Evolutionary conservation across 2,113 vertebrate genomes (phyloP), one percentile per base, ranked within the genome.

Genomic region (Damaliscus lunatus): DNA sequence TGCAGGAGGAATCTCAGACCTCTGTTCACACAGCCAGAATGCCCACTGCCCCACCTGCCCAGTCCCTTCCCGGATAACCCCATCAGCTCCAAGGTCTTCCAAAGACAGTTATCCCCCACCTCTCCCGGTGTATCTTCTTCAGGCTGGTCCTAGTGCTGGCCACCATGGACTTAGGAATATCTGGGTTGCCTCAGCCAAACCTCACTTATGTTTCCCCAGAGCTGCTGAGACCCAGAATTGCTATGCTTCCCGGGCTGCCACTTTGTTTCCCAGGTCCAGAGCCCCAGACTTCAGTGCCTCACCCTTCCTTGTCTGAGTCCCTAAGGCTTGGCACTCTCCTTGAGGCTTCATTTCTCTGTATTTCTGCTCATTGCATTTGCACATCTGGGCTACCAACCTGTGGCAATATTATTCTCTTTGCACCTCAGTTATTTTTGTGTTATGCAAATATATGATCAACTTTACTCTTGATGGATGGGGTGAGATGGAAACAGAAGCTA

Each of bases 191-290:
- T 90, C 29, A 50, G 43, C 27, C 46, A 25, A 12, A 53, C 8
- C 5, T 88, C n/a, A 52, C 5, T 50, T 17, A 46, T 7, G 43
- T 52, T 57, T 62, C 60, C 55, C 29, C 43, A 50, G 78, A 60
- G 77, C n/a, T 48, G 23, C 71, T 50, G 43, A 43, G 27, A 55
- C 33, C 27, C 36, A 8, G 46, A 23, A 29, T 59, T 64, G 50
- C 80, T 77, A 4, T 62, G 33, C 6, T 74, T 33, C 59, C 27
- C 0, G 0, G 3, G 4, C 81, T 52, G n/a, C 17, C 31, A 9
- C 40, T 33, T 40, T 64, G 40, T 15, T 43, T 33, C 25, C 67
- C 17, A n/a, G 11, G 23, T 25, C 59, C 59, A 77, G 46, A 74
- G 36, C 16, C 52, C 53, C 27, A 31, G 62, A 62, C 12, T n/a